Evolutionary conservation across 2,888 invertebrate genomes (phyloP).

Genomic region (Leptinotarsa tumamoca): DNA sequence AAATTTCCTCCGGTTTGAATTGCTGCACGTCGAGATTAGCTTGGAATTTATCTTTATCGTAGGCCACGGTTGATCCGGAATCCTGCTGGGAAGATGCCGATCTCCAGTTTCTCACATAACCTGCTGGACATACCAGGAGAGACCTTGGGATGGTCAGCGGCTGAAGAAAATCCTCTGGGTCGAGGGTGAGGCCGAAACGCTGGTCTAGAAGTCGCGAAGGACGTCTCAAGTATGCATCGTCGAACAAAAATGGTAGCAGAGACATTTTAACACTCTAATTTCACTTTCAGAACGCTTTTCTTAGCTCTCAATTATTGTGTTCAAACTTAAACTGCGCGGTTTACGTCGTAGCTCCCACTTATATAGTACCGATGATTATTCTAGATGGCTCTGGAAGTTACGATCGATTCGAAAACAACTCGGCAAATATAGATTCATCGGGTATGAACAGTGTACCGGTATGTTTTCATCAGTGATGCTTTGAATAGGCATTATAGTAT

Average conservation of each 20-base stretch:
- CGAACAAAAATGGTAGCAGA: slow-evolving; percentile 24
- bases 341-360: not conserved
- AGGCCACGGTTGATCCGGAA: slow-evolving; percentile 20
- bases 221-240: slow-evolving; percentile 7
- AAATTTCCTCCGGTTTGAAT: slow-evolving; percentile 45
- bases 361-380: not conserved
- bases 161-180: slow-evolving; percentile 29
- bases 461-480: no score
- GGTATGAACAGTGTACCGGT: not conserved
- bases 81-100: slow-evolving; percentile 35
- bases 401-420: not conserved
- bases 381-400: slow-evolving; percentile 25
- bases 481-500: not conserved
- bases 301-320: not conserved
- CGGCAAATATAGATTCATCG: not conserved
- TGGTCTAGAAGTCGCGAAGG: slow-evolving; percentile 29
- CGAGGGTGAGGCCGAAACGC: slow-evolving; percentile 24
- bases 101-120: slow-evolving; percentile 43
- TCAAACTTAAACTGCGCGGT: not conserved
- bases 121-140: slow-evolving; percentile 27
- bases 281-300: not conserved
- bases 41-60: slow-evolving; percentile 28
- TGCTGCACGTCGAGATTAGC: slow-evolving; percentile 44
- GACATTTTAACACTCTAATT: slow-evolving; percentile 14
- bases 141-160: slow-evolving; percentile 21